Conservation (phyloP, 2,797 vertebrate species). For the Microchirus variegatus region DNA sequence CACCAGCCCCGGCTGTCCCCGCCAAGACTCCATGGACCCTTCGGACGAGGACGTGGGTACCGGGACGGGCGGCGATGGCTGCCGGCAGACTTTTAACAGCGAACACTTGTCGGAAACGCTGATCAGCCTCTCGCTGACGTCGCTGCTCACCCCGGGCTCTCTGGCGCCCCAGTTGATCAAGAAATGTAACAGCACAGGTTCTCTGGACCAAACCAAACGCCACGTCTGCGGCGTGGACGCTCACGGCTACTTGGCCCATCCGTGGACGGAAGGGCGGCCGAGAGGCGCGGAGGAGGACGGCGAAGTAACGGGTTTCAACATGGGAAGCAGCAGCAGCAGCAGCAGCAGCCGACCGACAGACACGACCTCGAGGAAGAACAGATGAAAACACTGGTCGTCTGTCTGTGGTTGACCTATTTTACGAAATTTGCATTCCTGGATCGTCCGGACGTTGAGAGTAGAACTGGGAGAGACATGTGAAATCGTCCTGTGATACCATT, state of each 20-base stretch:
- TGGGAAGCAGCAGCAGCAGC: slow-evolving; percentile 58
- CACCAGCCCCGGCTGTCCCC: slow-evolving; percentile 86
- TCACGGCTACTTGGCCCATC: slow-evolving; percentile 78
- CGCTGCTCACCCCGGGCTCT: slow-evolving; percentile 83
- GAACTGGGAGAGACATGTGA: slow-evolving; percentile 45
- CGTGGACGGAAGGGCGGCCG: slow-evolving; percentile 58
- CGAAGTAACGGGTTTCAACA: slow-evolving; percentile 44
- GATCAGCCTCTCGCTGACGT: slow-evolving; percentile 92
- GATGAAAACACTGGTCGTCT: slow-evolving; percentile 76
- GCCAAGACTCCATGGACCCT: slow-evolving; percentile 89
- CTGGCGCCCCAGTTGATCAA: slow-evolving; percentile 76
- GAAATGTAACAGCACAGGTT: slow-evolving; percentile 93
- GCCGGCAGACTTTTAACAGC: slow-evolving; percentile 76
- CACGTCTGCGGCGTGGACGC: slow-evolving; percentile 78
- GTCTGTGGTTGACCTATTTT: slow-evolving; percentile 34
- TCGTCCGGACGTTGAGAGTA: slow-evolving; percentile 31
- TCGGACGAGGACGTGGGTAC: slow-evolving; percentile 83
- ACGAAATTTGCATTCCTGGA: slow-evolving; percentile 43
- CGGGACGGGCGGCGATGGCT: slow-evolving; percentile 37
- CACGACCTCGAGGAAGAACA: slow-evolving; percentile 74
- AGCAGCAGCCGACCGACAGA: slow-evolving; percentile 59
- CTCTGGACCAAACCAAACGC: slow-evolving; percentile 73
- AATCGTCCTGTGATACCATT: slow-evolving; percentile 44
- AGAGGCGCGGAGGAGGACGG: slow-evolving; percentile 42
- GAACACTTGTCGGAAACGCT: slow-evolving; percentile 89